Evolutionary conservation across 1,140 invertebrate genomes (phyloP), one percentile per base, ranked within the genome.

Genomic region (Leptonema lineaticorne): DNA sequence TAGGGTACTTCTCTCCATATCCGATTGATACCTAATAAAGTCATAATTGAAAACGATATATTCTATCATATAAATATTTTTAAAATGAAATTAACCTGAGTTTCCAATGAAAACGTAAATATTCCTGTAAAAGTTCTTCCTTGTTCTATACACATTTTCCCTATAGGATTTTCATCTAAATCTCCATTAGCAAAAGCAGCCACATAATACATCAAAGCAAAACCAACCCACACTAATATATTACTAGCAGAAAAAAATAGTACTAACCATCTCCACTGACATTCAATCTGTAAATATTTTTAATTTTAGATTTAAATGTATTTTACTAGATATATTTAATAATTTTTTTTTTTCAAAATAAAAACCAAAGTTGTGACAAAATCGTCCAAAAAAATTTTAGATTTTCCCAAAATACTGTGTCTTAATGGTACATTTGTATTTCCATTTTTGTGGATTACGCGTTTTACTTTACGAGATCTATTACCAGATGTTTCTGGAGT

Each of bases 1-100:
- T 92, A 3, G 90, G 90, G 75, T 87, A 89, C 57, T 91, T 83
- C 53, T 82, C 82, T 3, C 87, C 87, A 73, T 86, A 88, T 6
- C 88, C 88, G 69, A 90, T 87, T 1, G 88, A 80, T 0, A 77
- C 77, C 73, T 72, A 30, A n/a, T n/a, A n/a, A 14, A 41, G 2
- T 24, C 41, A 48, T 14, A 41, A 27, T 53, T 7, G 24, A 5
- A 45, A n/a, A 22, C 16, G 20, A 29, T 22, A 18, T 64, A 4
- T 2, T 29, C 14, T 28, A 56, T 37, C 18, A 37, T 67, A 46
- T 11, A 14, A 27, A 53, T 27, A 26, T 48, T 62, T 45, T 8
- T 16, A 45, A 16, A 16, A n/a, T 68, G 11, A 6, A n/a, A 30
- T 5, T 33, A 41, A 74, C 74, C 62, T 85, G 84, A 0, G 82